Base-by-base conservation (phyloP, 2,888 invertebrate genomes). In the Cordilura impudica region DNA sequence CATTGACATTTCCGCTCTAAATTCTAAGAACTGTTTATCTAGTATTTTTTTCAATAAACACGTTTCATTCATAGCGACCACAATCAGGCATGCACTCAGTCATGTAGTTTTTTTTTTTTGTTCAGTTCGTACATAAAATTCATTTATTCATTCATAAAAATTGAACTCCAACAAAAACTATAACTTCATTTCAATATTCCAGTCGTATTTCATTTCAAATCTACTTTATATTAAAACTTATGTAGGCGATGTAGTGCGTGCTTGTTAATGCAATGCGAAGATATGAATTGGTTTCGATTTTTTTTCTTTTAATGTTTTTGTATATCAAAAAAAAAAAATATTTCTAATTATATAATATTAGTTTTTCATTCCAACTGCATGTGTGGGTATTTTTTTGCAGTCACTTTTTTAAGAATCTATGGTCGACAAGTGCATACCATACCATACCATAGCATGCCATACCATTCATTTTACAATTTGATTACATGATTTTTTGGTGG, bases 1-100 rank as follows among this genome's bases (percentile, higher is more conserved):
- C 79, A 83, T 83, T 82, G 79, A 80, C 83, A 83, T 83, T 83
- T 83, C 83, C 83, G 83, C 81, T 83, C 83, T 81, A 78, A 81
- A 82, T 83, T 82, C 78, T 76, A 66, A 78, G 81, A 79, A 79
- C 54, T 75, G 54, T 67, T 78, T 78, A 71, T 74, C 53, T 69
- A 51, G 63, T 47, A 18, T 31, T n/a, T 47, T 29, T n/a, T 31
- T 54, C 18, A 31, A 54, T 26, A 61, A 63, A 63, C 49, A 63
- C 51, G 47, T 70, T 71, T 74, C 58, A 70, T 70, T 74, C 66
- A 74, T 78, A 4, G 10, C 39, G 39, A 21, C 39, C 58, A 58
- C 39, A 58, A 61, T 26, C 26, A 26, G 26, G 26, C 26, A 26
- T 26, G 26, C 26, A 26, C 4, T 26, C 26, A 26, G 26, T 26